phyloP scores from a whole-genome alignment of 2,888 invertebrate genomes.

The Creontiades dilutus region DNA sequence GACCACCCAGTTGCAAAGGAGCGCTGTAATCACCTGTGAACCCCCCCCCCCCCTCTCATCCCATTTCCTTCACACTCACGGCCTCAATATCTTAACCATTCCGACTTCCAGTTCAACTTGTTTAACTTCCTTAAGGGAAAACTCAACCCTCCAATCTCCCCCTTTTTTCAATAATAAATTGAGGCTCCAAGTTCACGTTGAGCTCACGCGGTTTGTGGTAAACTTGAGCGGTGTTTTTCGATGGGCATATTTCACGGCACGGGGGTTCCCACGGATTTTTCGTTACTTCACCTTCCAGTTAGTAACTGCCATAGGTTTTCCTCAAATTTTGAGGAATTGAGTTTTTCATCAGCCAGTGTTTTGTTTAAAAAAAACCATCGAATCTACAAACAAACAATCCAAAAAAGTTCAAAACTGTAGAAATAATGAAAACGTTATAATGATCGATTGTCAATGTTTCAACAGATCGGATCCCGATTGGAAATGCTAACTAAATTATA shows the following conservation, averaged over 20 bases:
- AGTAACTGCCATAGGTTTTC: too few relatives aligned
- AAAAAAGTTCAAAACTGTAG: too few relatives aligned
- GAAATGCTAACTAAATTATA: too few relatives aligned
- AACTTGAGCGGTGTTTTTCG: neutral
- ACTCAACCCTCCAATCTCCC: neutral
- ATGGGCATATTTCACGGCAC: neutral
- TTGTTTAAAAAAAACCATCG: too few relatives aligned
- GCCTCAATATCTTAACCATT: conserved; percentile 5
- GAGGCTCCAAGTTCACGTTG: conserved; percentile 41
- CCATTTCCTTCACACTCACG: neutral
- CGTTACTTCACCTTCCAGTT: too few relatives aligned
- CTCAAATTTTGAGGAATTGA: too few relatives aligned
- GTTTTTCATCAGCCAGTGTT: too few relatives aligned
- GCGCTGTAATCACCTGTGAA: conserved; percentile 23
- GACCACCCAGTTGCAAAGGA: conserved; percentile 39
- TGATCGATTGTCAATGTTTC: too few relatives aligned
- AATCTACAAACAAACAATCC: too few relatives aligned
- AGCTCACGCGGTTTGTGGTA: neutral
- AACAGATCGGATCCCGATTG: too few relatives aligned
- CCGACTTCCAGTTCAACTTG: neutral
- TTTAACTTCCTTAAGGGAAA: neutral
- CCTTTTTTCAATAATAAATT: conserved; percentile 57
- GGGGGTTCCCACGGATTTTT: too few relatives aligned
- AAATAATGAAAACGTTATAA: too few relatives aligned
- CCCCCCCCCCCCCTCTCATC: neutral